Evolutionary conservation across 2,888 invertebrate species (phyloP), one percentile per base, ranked within the genome.

Genomic region (Petrolisthes cinctipes): DNA sequence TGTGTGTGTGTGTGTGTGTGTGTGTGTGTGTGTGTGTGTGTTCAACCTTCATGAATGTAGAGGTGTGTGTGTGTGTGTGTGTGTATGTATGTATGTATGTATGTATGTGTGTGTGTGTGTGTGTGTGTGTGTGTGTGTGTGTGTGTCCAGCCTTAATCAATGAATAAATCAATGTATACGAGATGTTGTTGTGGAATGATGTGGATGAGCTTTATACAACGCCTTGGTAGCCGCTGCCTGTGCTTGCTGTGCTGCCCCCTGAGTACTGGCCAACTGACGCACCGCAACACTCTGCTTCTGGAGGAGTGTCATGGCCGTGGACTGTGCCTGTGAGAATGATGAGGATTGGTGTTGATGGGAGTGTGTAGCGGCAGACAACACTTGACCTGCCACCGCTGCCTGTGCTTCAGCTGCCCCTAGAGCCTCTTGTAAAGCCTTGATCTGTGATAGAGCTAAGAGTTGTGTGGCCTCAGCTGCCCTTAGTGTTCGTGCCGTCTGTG

Each of bases 171-270:
- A 6, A 14, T 66, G 76, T 71, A 53, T 80, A 56, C 80, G 85
- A 23, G 37, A n/a, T 9, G 53, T 73, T 0, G 80, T 11, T 0
- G 57, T 1, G 14, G 53, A 61, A 56, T 61, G 20, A n/a, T 20
- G 23, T 4, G 86, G 84, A 20, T 89, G 89, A 7, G 86, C 89
- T 56, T 85, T 83, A 56, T 85, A 89, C 6, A 89, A 17, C 4
- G 89, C 86, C 54, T 89, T 84, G 5, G 89, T 89, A 17, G 89
- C 89, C 0, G 86, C 89, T 5, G 89, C 80, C 86, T 84, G 83
- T 4, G 89, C 86, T n/a, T 80, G 68, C 78, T 89, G 68, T 11
- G 89, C 89, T 0, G 89, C 89, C 4, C 83, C 85, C 66, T 89
- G 89, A 20, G 89, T 83, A 20, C 82, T 85, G n/a, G 89, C 86